phyloP scores from a whole-genome alignment of 92 coral and sea anemone genomes.

The Epizoanthus fatuus region DNA sequence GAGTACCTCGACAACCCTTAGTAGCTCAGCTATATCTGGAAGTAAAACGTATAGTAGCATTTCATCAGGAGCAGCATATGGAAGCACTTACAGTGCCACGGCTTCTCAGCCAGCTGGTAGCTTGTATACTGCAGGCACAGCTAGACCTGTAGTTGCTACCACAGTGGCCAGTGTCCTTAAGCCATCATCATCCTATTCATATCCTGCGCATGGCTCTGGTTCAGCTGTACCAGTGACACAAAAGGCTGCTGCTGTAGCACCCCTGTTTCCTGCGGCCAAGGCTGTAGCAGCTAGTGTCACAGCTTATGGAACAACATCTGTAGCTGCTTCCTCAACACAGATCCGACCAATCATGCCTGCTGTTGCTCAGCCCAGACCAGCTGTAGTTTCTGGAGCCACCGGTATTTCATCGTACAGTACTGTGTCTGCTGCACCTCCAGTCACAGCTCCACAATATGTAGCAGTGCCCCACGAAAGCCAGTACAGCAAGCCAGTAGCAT shows the following conservation, averaged over 20 bases:
- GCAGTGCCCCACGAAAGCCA: not conserved
- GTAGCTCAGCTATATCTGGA: not conserved
- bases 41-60: not conserved
- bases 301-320: not conserved
- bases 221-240: conserved; percentile 42
- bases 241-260: conserved; percentile 53
- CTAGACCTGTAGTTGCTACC: not conserved
- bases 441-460: conserved; percentile 14
- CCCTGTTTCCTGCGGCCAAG: conserved; percentile 67
- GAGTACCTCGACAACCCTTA: conserved; percentile 25
- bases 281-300: not conserved
- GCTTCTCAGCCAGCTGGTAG: conserved; percentile 23
- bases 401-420: conserved; percentile 6
- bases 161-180: conserved; percentile 43
- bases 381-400: conserved; percentile 29
- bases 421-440: conserved; percentile 49
- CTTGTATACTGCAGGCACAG: not conserved
- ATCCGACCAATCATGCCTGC: not conserved
- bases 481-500: conserved; percentile 11
- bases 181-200: conserved; percentile 9
- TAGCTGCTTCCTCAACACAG: conserved; percentile 25
- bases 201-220: conserved; percentile 9
- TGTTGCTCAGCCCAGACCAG: conserved; percentile 31
- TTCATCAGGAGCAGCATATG: conserved; percentile 13
- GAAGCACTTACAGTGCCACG: conserved; percentile 4